Evolutionary conservation across 2,113 vertebrate species (phyloP).

Genomic region (Orycteropus afer): DNA sequence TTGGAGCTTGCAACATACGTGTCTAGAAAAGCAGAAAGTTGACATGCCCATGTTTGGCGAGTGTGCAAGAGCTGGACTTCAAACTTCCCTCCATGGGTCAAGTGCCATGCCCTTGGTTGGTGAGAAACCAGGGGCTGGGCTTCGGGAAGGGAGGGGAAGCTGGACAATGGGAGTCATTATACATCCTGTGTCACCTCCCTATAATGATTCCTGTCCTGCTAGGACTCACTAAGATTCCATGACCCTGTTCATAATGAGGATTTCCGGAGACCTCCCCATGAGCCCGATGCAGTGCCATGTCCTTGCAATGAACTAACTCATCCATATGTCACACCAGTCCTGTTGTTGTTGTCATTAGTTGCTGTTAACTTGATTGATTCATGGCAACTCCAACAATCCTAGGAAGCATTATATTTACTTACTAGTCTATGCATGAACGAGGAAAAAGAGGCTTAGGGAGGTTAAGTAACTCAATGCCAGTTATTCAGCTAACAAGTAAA

Average conservation of each 20-base stretch:
- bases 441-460: not conserved
- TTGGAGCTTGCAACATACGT: not conserved
- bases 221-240: not conserved
- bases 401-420: not conserved
- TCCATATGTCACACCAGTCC: not conserved
- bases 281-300: not conserved
- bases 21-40: not conserved
- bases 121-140: not conserved
- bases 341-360: not conserved
- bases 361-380: not conserved
- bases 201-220: not conserved
- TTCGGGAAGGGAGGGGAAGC: not conserved
- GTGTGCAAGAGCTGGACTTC: not conserved
- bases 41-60: not conserved
- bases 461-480: not conserved
- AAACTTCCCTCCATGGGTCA: not conserved
- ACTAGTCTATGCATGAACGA: not conserved
- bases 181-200: not conserved
- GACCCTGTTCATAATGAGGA: not conserved
- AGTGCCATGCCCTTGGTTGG: not conserved
- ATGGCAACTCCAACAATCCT: not conserved
- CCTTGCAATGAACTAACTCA: not conserved
- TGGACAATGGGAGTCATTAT: rapidly evolving
- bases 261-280: not conserved
- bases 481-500: not conserved